These are phyloP conservation scores for Noctua janthina DNA, from an alignment of 2,888 invertebrate genomes.

Conservation along the genomic window DNA sequence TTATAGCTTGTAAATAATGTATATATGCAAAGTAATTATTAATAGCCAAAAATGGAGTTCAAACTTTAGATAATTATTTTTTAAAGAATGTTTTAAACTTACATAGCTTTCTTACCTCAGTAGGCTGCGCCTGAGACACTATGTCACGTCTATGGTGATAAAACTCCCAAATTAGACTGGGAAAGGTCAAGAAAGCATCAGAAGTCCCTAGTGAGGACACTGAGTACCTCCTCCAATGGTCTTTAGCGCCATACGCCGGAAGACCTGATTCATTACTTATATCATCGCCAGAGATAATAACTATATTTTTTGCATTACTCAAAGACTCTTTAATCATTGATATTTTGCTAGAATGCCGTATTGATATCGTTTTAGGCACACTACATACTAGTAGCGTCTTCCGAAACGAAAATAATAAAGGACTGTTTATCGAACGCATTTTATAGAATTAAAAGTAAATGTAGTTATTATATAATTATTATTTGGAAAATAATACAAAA, in stretches of 20 bases:
- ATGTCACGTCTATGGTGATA: slow-evolving; percentile 94
- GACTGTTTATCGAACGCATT: not conserved
- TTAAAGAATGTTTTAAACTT: not conserved
- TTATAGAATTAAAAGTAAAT: not conserved
- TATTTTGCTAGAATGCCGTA: slow-evolving; percentile 29
- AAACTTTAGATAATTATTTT: not conserved
- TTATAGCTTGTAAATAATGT: too few relatives aligned
- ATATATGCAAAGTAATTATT: too few relatives aligned
- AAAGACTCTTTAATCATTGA: slow-evolving; percentile 32
- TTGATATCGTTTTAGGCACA: slow-evolving; percentile 14
- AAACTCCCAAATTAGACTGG: slow-evolving; percentile 95
- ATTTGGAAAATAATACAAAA: not conserved
- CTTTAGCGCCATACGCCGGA: slow-evolving; percentile 94
- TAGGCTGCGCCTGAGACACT: slow-evolving; percentile 92
- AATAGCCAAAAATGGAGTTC: too few relatives aligned
- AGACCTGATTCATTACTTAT: slow-evolving; percentile 94
- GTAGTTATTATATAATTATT: not conserved
- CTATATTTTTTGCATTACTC: slow-evolving; percentile 63
- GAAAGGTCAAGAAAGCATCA: slow-evolving; percentile 92
- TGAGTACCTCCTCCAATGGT: slow-evolving; percentile 85
- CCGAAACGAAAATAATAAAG: slow-evolving; percentile 14
- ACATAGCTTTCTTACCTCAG: slow-evolving; percentile 85
- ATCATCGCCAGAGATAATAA: slow-evolving; percentile 92
- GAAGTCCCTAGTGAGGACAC: slow-evolving; percentile 91
- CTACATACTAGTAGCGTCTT: slow-evolving; percentile 3